phyloP scores from a whole-genome alignment of 2,797 vertebrate species.

The Catharus ustulatus region DNA sequence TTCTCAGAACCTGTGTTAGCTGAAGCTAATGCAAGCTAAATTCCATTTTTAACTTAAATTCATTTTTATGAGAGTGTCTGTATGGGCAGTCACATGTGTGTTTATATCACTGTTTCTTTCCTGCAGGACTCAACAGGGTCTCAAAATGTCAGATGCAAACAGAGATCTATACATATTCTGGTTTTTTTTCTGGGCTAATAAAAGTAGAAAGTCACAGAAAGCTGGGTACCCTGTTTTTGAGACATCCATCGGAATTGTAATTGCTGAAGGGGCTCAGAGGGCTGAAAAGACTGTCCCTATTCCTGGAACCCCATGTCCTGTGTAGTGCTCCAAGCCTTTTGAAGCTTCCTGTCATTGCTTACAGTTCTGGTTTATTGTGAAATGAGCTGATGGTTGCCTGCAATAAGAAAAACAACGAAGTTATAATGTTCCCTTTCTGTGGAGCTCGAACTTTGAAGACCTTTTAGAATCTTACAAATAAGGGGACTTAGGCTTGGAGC shows the following conservation, averaged over 20 bases:
- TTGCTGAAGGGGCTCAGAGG: not conserved
- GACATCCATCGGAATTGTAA: not conserved
- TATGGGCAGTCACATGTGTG: not conserved
- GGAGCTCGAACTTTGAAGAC: not conserved
- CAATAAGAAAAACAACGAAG: not conserved
- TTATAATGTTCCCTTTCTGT: not conserved
- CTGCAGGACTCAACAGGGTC: not conserved
- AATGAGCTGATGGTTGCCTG: not conserved
- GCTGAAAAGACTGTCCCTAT: not conserved
- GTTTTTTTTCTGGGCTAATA: not conserved
- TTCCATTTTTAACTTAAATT: not conserved
- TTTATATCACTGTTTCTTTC: not conserved
- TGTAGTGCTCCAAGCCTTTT: not conserved
- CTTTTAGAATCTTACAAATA: not conserved
- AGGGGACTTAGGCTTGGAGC: not conserved
- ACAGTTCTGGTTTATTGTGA: not conserved
- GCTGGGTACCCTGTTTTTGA: not conserved
- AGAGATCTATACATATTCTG: not conserved
- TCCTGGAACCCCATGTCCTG: not conserved
- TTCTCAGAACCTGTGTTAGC: not conserved
- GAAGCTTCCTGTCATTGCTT: not conserved
- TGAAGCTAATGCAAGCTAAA: not conserved
- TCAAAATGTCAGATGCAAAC: not conserved
- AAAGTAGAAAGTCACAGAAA: not conserved
- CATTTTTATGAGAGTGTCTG: not conserved